Evolutionary conservation across 2,113 vertebrate genomes (phyloP).

Genomic region (Toxostoma redivivum): DNA sequence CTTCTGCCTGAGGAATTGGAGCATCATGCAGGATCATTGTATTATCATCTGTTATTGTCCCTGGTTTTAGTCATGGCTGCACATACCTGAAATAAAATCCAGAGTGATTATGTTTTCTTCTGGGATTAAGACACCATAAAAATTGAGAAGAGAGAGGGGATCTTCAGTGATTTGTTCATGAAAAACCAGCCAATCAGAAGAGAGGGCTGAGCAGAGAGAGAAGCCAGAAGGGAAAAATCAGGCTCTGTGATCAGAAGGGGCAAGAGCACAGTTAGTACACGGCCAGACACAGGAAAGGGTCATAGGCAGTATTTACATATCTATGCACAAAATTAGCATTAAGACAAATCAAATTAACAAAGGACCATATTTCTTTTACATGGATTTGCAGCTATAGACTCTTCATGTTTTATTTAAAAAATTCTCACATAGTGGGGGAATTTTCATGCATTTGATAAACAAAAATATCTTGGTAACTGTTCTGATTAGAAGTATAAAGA

Average conservation of each 20-base stretch:
- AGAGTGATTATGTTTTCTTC: neutral
- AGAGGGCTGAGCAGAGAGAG: neutral
- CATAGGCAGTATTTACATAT: neutral
- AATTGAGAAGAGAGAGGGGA: neutral
- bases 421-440: neutral
- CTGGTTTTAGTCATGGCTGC: neutral
- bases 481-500: neutral
- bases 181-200: neutral
- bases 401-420: neutral
- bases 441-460: neutral
- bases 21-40: neutral
- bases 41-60: neutral
- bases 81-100: accelerated
- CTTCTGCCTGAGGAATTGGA: neutral
- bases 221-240: neutral
- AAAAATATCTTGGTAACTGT: neutral
- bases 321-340: neutral
- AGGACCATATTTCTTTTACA: neutral
- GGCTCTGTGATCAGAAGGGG: neutral
- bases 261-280: neutral
- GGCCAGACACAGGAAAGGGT: neutral
- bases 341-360: neutral
- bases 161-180: neutral
- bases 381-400: neutral
- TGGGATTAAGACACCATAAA: neutral